A percentile compares a stretch with the other conserved stretches of the same genome.
These are phyloP conservation scores for Oligia fasciuncula DNA, from an alignment of 2,888 invertebrate species.

Conservation along the genomic window DNA sequence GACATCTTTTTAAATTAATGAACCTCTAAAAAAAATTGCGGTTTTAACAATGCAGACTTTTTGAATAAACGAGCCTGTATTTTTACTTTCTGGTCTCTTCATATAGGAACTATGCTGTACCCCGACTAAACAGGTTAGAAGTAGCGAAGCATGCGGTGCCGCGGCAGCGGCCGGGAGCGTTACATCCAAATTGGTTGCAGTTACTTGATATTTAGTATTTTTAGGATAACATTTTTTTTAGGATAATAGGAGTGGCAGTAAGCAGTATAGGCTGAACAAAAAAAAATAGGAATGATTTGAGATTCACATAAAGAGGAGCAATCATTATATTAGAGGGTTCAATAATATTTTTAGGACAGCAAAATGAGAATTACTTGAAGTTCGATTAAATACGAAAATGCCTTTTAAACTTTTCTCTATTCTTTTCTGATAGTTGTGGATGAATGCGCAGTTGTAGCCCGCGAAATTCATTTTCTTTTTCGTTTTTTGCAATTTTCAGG, in stretches of 20 bases:
- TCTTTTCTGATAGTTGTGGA: background rate
- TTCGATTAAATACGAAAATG: background rate
- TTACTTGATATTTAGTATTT: too few relatives aligned
- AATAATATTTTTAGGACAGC: background rate
- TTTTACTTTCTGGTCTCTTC: background rate
- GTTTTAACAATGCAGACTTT: background rate
- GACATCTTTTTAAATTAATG: background rate
- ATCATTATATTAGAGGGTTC: too few relatives aligned
- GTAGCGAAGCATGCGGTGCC: background rate
- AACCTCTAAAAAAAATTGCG: background rate
- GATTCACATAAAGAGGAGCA: too few relatives aligned
- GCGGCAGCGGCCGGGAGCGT: background rate
- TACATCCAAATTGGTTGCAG: background rate
- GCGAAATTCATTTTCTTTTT: too few relatives aligned
- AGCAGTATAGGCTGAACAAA: too few relatives aligned
- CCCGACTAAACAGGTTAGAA: background rate
- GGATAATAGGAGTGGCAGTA: too few relatives aligned
- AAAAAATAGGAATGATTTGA: too few relatives aligned
- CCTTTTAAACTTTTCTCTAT: background rate
- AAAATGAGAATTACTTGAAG: background rate
- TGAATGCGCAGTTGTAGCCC: too few relatives aligned
- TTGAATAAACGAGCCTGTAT: background rate
- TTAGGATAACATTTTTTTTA: too few relatives aligned
- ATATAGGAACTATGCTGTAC: background rate
- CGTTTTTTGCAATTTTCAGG: too few relatives aligned